These are phyloP conservation scores for Drosophila multiciliata DNA, from an alignment of 2,888 invertebrate species.

Conservation along the genomic window DNA sequence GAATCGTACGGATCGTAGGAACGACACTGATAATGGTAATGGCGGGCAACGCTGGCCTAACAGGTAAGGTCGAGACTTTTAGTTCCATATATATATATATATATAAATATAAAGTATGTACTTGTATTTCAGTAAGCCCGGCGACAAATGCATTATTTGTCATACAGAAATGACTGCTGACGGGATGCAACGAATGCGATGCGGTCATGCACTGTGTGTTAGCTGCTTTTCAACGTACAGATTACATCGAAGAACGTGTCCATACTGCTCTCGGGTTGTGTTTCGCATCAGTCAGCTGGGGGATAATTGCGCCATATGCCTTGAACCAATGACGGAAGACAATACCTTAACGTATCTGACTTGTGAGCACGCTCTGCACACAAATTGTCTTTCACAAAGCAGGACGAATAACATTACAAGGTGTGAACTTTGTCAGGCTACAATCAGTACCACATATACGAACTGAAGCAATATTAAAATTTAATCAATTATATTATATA, in stretches of 20 bases:
- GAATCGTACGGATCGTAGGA: neutral
- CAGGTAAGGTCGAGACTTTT: slow-evolving; percentile 13
- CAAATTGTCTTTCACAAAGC: slow-evolving; percentile 15
- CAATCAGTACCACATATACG: too few relatives aligned
- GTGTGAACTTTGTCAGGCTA: slow-evolving; percentile 52
- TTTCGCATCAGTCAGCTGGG: slow-evolving; percentile 24
- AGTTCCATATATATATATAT: neutral
- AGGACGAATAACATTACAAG: fast-evolving
- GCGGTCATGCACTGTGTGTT: slow-evolving; percentile 56
- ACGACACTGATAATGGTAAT: neutral
- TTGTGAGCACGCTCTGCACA: slow-evolving; percentile 66
- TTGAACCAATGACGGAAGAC: slow-evolving; percentile 16
- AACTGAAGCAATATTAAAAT: slow-evolving; percentile 23
- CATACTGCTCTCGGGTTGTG: slow-evolving; percentile 23
- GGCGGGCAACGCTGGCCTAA: neutral
- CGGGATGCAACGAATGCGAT: slow-evolving; percentile 43
- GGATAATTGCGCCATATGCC: slow-evolving; percentile 63
- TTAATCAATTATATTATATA: too few relatives aligned
- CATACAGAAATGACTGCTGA: neutral
- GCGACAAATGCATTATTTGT: slow-evolving; percentile 52
- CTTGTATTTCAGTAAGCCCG: slow-evolving; percentile 37
- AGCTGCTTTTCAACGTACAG: slow-evolving; percentile 22
- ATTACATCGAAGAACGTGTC: slow-evolving; percentile 18
- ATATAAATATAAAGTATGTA: neutral
- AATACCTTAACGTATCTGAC: slow-evolving; percentile 34